Percentiles rank a stretch among this genome's conserved stretches.
These are phyloP conservation scores for Epicauta chinensis DNA, from an alignment of 1,140 invertebrate genomes.

Conservation along the genomic window DNA sequence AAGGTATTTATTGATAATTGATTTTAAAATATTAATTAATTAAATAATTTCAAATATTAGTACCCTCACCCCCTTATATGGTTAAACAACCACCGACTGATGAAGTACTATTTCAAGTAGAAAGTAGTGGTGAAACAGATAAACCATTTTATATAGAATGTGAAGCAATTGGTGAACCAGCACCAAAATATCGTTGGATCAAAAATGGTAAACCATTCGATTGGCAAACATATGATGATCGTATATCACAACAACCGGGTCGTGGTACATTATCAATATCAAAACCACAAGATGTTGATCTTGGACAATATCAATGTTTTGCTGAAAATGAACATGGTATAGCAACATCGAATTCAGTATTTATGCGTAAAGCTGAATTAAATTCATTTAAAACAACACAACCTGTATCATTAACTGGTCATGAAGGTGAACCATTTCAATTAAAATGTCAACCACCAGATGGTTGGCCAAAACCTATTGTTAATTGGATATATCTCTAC, in stretches of 20 bases:
- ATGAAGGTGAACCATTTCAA: constrained; percentile 83
- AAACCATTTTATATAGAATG: constrained; percentile 94
- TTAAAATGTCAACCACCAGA: constrained; percentile 84
- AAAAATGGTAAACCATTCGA: constrained; percentile 92
- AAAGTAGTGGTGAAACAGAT: constrained; percentile 73
- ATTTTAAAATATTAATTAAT: background rate
- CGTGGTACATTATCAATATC: constrained; percentile 87
- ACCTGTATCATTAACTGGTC: constrained; percentile 55
- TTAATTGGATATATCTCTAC: constrained; percentile 88
- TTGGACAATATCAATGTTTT: constrained; percentile 96
- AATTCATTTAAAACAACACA: constrained; percentile 80
- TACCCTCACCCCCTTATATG: constrained; percentile 80
- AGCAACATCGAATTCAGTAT: constrained; percentile 90
- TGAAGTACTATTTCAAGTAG: constrained; percentile 87
- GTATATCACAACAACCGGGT: constrained; percentile 88
- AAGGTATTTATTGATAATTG: constrained; percentile 6
- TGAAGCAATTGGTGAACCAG: constrained; percentile 87
- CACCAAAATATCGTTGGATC: constrained; percentile 75
- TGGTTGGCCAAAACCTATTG: constrained; percentile 88
- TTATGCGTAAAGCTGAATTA: constrained; percentile 89
- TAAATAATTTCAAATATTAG: constrained; percentile 41
- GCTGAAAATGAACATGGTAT: constrained; percentile 92
- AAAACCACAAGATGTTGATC: constrained; percentile 81
- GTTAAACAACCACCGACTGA: constrained; percentile 86
- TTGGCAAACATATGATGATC: constrained; percentile 84